Base-by-base conservation (phyloP, 2,797 vertebrate genomes). In the Hyperoplus immaculatus region DNA sequence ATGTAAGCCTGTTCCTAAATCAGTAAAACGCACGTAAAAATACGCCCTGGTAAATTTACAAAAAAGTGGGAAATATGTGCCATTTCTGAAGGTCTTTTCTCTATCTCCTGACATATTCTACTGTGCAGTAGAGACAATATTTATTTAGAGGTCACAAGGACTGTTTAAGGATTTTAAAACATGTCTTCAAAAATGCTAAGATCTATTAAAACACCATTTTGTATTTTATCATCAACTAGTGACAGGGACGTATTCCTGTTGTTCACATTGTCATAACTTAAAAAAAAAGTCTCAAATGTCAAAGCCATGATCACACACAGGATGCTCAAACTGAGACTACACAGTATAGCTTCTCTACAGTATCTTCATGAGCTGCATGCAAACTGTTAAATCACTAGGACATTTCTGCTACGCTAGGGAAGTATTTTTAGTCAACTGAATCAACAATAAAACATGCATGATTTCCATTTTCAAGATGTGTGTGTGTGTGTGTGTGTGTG, bases 311-410 rank as follows among this genome's bases (percentile, higher is more conserved):
- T 55, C 46, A 18, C 46, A 18, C 64, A 64, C 36, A 69, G 45
- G 36, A 51, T 12, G 49, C 50, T 69, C 57, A 71, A 78, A 61
- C 51, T 38, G 14, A 58, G 41, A 56, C 47, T 42, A 42, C 39
- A 29, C 39, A 29, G 6, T 6, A 39, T 0, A 57, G 51, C 43
- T 64, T 42, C 13, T 47, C 63, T 59, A 64, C 16, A 72, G 39
- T n/a, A 43, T n/a, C 29, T 54, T 46, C 16, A 42, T 58, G 69
- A 4, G 2, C 50, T 56, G 69, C 83, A 85, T 84, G 78, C 77
- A 78, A 14, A 71, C 55, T 18, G 36, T 9, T 73, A 3, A 67
- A 69, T 77, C 57, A 68, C 11, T 53, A 7, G 29, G 16, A 15
- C 15, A n/a, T 47, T 69, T 39, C 41, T 62, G 57, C 46, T 72